phyloP scores from a whole-genome alignment of 2,113 vertebrate species.

The Neotoma lepida region DNA sequence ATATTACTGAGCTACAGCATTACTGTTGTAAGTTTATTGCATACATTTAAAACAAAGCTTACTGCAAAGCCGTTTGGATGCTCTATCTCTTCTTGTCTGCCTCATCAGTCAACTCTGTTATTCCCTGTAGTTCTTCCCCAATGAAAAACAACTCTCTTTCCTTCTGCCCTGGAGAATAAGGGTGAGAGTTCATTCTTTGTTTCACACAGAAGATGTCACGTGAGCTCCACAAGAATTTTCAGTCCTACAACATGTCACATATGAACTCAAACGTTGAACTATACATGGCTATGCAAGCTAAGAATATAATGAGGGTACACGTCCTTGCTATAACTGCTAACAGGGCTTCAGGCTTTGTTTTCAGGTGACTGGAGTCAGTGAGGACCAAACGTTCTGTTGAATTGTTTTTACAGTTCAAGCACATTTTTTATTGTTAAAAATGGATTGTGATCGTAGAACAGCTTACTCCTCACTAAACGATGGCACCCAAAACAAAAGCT shows the following conservation, averaged over 20 bases:
- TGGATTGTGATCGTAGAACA: neutral
- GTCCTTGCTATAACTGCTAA: slow-evolving; percentile 4
- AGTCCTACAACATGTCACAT: slow-evolving; percentile 78
- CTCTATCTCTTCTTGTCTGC: slow-evolving; percentile 69
- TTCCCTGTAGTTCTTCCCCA: slow-evolving; percentile 63
- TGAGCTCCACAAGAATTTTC: slow-evolving; percentile 67
- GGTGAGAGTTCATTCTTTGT: slow-evolving; percentile 22
- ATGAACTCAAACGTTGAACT: slow-evolving; percentile 45
- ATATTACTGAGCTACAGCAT: slow-evolving; percentile 72
- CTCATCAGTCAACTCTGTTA: slow-evolving; percentile 71
- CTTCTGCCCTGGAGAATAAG: slow-evolving; percentile 49
- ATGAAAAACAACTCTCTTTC: slow-evolving; percentile 68
- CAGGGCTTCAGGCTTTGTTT: neutral
- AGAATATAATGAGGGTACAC: slow-evolving; percentile 72
- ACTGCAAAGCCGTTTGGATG: slow-evolving; percentile 78
- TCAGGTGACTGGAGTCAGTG: neutral
- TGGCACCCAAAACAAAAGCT: neutral
- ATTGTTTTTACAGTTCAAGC: neutral
- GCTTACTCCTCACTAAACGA: slow-evolving; percentile 11
- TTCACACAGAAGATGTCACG: neutral
- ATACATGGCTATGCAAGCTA: slow-evolving; percentile 73
- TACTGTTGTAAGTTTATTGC: slow-evolving; percentile 81
- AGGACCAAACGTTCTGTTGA: neutral
- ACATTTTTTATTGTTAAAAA: neutral
- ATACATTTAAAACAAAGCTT: slow-evolving; percentile 81